Evolutionary conservation across 2,888 invertebrate species (phyloP), one percentile per base, ranked within the genome.

Genomic region (Stenotaenia linearis): DNA sequence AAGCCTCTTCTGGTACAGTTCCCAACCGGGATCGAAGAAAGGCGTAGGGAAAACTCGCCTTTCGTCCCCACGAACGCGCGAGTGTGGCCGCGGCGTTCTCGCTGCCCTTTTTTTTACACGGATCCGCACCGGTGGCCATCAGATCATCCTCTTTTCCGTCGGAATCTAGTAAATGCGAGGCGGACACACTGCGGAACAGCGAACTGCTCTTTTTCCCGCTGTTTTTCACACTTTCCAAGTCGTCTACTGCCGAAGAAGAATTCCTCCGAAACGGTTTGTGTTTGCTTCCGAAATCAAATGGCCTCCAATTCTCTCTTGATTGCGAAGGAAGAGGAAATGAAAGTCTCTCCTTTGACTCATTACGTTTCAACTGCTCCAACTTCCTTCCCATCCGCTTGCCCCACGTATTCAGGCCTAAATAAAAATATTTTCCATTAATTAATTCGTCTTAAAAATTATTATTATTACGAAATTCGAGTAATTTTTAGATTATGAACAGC

Each of bases 381-480:
- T 92, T 92, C 83, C 91, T 91, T 82, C 92, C 92, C 92, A 93
- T 92, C 82, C 91, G 90, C 81, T 92, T 90, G 84, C 93, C 92
- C 93, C 93, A 93, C 83, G 91, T 91, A 81, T 91, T 90, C 83
- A 90, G 88, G 84, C 91, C 91, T 91, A 88, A 9, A 37, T 15
- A 37, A 37, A 32, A 37, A 37, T n/a, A n/a, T n/a, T n/a, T n/a
- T n/a, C n/a, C n/a, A n/a, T n/a, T n/a, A n/a, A n/a, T n/a, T n/a
- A n/a, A n/a, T n/a, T n/a, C n/a, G n/a, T n/a, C n/a, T n/a, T n/a
- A n/a, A n/a, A n/a, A n/a, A n/a, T n/a, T n/a, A n/a, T n/a, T n/a
- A n/a, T n/a, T n/a, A n/a, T n/a, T n/a, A n/a, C n/a, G n/a, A n/a
- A n/a, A n/a, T n/a, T n/a, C n/a, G n/a, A n/a, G n/a, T n/a, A n/a